Conservation (phyloP, 2,888 invertebrate species). For the Mythimna lalbum region DNA sequence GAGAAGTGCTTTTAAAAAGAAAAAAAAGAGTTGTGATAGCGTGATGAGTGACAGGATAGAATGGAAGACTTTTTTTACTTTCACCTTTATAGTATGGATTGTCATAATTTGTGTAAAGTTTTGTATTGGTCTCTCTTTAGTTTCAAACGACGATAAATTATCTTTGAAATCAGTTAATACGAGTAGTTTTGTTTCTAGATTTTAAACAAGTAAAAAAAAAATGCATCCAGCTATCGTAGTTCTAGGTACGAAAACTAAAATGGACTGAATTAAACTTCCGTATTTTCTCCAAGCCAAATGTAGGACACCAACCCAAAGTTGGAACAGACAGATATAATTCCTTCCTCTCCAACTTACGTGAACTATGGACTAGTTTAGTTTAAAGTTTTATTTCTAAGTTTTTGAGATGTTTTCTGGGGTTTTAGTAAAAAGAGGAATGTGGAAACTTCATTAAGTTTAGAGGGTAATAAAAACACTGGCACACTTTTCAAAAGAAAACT, state of each 20-base stretch:
- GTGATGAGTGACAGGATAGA: no score
- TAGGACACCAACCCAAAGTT: constrained; percentile 14
- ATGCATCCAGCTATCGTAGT: not conserved
- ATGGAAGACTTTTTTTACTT: no score
- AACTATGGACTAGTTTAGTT: constrained; percentile 2
- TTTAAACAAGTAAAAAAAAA: not conserved
- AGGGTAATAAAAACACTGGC: not conserved
- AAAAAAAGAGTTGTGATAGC: no score
- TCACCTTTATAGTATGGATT: no score
- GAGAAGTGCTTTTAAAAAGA: no score
- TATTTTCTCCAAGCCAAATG: constrained; percentile 37
- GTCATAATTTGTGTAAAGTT: no score
- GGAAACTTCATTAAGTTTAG: not conserved
- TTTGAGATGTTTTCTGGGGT: not conserved
- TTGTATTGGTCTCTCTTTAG: no score
- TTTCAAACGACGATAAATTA: no score
- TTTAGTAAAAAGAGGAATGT: not conserved
- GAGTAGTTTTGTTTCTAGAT: not conserved
- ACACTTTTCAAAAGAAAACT: not conserved
- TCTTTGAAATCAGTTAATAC: not conserved
- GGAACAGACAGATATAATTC: constrained; percentile 22
- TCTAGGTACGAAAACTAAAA: not conserved
- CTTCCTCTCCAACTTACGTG: not conserved
- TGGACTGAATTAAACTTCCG: constrained; percentile 33
- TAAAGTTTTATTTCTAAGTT: constrained; percentile 1